Base-by-base conservation (phyloP, 1,140 invertebrate genomes). In the Pseudachorutes palmiensis region DNA sequence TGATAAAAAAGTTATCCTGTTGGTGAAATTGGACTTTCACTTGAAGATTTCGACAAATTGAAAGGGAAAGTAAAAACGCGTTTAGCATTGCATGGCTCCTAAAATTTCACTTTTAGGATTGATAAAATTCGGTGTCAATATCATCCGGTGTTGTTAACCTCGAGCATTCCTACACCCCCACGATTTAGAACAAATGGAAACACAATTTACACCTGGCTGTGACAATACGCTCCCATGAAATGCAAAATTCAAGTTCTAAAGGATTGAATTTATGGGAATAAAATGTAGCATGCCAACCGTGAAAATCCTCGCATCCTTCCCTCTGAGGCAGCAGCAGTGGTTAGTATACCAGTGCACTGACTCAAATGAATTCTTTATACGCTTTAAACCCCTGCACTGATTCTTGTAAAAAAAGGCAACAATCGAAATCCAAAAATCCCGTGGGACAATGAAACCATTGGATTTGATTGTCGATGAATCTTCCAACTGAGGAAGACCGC, bases 171-270 rank as follows among this genome's bases (percentile, higher is more conserved):
- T 55, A 22, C 12, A 55, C 9, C 24, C 36, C 36, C 19, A 41
- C 36, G 36, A 41, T 9, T 41, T 5, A 19, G 36, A 41, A 41
- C 19, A 41, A 55, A 55, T 45, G 24, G 51, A 55, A 55, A 9
- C 51, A 16, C 51, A 55, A 55, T 55, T 19, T 26, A 26, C 12
- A 55, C 51, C 51, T 55, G 51, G 24, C 51, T 55, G 51, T 55
- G 51, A 55, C 51, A 55, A 55, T 55, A 55, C 9, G 5, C 51
- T 14, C 3, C 12, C 24, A 26, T 55, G 24, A 55, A 55, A 55
- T 5, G 24, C 24, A 16, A 19, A 55, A 55, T 55, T 55, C 51
- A 16, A 16, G 51, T 55, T 55, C 24, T 55, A 14, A 19, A 19
- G 5, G 5, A 19, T 41, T 41, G 36, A 5, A 41, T 41, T 41